A percentile compares a stretch with the other conserved stretches of the same genome.
phyloP scores from a whole-genome alignment of 2,888 invertebrate genomes.

The Plebejus melissa region DNA sequence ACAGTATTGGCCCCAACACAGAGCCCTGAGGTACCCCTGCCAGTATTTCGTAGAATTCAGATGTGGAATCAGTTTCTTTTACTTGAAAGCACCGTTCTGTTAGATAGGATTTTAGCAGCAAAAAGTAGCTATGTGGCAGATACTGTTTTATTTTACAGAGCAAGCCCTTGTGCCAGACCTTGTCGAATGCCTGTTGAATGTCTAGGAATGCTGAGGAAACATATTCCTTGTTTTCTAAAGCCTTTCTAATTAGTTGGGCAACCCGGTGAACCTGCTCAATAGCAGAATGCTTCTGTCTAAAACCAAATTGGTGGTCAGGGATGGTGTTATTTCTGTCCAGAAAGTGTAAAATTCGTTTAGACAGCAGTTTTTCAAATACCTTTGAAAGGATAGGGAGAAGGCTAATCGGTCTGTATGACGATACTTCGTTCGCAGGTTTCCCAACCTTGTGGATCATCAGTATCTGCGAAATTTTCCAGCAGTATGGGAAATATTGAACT shows the following conservation, averaged over 20 bases:
- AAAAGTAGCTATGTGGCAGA: not conserved
- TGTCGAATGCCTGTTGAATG: slow-evolving; percentile 33
- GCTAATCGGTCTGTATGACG: no score
- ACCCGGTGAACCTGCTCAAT: slow-evolving; percentile 6
- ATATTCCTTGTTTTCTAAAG: slow-evolving; percentile 34
- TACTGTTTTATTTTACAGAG: not conserved
- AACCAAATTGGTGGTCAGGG: no score
- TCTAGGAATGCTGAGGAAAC: slow-evolving; percentile 33
- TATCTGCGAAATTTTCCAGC: slow-evolving; percentile 38
- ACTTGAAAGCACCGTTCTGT: not conserved
- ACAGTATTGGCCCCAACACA: no score
- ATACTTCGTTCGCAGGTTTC: slow-evolving; percentile 31
- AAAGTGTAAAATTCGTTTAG: no score
- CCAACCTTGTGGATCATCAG: slow-evolving; percentile 36
- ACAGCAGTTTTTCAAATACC: no score
- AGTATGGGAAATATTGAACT: slow-evolving; percentile 28
- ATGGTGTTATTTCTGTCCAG: no score
- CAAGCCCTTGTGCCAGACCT: slow-evolving; percentile 24
- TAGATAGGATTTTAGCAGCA: not conserved
- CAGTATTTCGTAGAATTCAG: no score
- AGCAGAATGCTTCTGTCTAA: no score
- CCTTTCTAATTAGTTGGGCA: slow-evolving; percentile 12
- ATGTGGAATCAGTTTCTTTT: no score
- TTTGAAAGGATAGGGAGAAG: no score
- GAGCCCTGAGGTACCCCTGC: not conserved